Evolutionary conservation across 2,113 vertebrate genomes (phyloP), one percentile per base, ranked within the genome.

Genomic region (Lophius piscatorius): DNA sequence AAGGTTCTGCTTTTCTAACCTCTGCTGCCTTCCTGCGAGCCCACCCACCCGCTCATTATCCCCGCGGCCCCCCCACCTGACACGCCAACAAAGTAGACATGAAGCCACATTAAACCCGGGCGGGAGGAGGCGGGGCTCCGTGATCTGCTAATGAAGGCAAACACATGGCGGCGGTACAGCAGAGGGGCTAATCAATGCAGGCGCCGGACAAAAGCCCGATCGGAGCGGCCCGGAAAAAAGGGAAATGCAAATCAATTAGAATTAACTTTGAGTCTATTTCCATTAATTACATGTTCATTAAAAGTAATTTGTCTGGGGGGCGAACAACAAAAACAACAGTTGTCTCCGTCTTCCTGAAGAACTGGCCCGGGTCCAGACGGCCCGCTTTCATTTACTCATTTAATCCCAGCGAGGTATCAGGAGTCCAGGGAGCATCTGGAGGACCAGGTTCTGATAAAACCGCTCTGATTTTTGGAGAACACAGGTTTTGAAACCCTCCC

Each of bases 101-200:
- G 98, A 98, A 94, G 94, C 94, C 93, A 96, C 95, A 98, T 98
- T 98, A 98, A 96, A 94, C 93, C 92, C 92, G 93, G 94, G 97
- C 93, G 93, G 94, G 93, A 95, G 96, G 96, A 96, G 98, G 98
- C 97, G 98, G 97, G 94, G 96, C 94, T 94, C 95, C 94, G 96
- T 98, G 98, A 98, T 99, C 95, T 92, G 90, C 94, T 97, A 98
- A 98, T 98, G 97, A 99, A 97, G 95, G 94, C 91, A 97, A 99
- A 98, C 95, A 96, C 96, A 98, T 99, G 97, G 93, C 92, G 92
- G 94, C 94, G 94, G 97, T 98, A 97, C 94, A 93, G n/a, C 95
- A 93, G 90, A 90, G 92, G 83, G 60, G 90, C 84, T 95, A 94
- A 98, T 98, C 95, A 98, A 98, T 99, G 96, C 95, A 90, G 79